Evolutionary conservation across 2,113 vertebrate genomes (phyloP).

Genomic region (Electrona antarctica): DNA sequence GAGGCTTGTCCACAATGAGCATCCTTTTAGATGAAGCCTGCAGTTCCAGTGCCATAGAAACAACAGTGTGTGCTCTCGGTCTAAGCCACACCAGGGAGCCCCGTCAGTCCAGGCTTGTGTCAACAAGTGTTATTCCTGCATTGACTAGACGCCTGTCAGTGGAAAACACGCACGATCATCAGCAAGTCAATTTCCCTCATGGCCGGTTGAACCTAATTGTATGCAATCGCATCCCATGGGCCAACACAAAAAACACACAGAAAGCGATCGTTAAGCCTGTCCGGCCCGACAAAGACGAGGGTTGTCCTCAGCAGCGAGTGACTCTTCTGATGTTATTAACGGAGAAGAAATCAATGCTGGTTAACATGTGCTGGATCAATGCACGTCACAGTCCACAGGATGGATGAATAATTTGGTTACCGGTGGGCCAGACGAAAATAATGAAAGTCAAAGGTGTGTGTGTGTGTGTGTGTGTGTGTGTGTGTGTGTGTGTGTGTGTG

Average conservation of each 20-base stretch:
- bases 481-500: background rate
- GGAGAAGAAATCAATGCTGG: slow-evolving; percentile 56
- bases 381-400: slow-evolving; percentile 20
- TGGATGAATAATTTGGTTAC: slow-evolving; percentile 42
- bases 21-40: too few species aligned
- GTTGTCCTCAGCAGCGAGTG: slow-evolving; percentile 25
- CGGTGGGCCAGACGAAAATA: slow-evolving; percentile 18
- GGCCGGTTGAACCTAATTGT: slow-evolving; percentile 43
- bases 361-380: slow-evolving; percentile 58
- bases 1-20: too few species aligned
- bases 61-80: too few species aligned
- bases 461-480: background rate
- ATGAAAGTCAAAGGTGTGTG: slow-evolving; percentile 20
- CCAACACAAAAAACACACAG: slow-evolving; percentile 23
- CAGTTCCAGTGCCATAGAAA: too few species aligned
- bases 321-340: slow-evolving; percentile 56
- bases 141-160: slow-evolving; percentile 19
- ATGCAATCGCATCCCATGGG: slow-evolving; percentile 15
- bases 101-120: slow-evolving; percentile 6
- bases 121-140: slow-evolving; percentile 19
- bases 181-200: slow-evolving; percentile 30
- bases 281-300: slow-evolving; percentile 1
- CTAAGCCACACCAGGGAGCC: too few species aligned
- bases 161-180: slow-evolving; percentile 10
- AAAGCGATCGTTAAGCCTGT: slow-evolving; percentile 34